A percentile compares a stretch with the other conserved stretches of the same genome.
phyloP scores from a whole-genome alignment of 2,113 vertebrate species.

The Antigone vipio region DNA sequence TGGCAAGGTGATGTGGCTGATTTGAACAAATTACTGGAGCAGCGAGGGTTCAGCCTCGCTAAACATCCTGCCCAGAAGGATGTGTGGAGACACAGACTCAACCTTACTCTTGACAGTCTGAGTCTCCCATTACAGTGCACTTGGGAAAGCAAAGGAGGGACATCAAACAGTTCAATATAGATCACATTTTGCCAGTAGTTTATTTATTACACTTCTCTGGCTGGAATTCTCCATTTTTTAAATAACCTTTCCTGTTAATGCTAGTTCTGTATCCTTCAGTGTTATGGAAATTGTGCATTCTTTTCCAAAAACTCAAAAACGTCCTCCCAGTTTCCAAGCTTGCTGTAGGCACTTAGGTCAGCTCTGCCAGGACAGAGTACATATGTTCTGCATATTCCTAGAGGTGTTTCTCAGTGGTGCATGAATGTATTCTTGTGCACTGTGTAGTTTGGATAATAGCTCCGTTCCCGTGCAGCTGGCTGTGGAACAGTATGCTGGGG shows the following conservation, averaged over 20 bases:
- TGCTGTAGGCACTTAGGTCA: not conserved
- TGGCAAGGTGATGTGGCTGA: not conserved
- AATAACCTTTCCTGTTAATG: not conserved
- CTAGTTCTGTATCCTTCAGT: not conserved
- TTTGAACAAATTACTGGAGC: not conserved
- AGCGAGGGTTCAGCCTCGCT: not conserved
- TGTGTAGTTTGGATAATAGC: not conserved
- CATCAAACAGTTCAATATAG: not conserved
- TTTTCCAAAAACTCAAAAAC: not conserved
- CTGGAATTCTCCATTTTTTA: not conserved
- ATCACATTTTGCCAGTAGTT: not conserved
- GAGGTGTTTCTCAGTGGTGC: not conserved
- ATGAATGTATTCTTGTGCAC: not conserved
- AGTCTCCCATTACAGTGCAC: not conserved
- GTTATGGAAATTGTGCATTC: not conserved
- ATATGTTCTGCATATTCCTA: not conserved
- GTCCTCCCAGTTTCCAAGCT: not conserved
- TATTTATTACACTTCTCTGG: not conserved
- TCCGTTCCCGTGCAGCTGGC: not conserved
- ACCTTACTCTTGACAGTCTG: not conserved
- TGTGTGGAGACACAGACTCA: not conserved
- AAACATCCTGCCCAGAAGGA: not conserved
- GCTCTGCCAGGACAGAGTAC: not conserved
- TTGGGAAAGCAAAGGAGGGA: not conserved
- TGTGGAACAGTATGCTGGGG: not conserved